Percentiles rank a stretch among this genome's conserved stretches.
Evolutionary conservation across 2,888 invertebrate genomes (phyloP).

Genomic region (Tanypteryx hageni): DNA sequence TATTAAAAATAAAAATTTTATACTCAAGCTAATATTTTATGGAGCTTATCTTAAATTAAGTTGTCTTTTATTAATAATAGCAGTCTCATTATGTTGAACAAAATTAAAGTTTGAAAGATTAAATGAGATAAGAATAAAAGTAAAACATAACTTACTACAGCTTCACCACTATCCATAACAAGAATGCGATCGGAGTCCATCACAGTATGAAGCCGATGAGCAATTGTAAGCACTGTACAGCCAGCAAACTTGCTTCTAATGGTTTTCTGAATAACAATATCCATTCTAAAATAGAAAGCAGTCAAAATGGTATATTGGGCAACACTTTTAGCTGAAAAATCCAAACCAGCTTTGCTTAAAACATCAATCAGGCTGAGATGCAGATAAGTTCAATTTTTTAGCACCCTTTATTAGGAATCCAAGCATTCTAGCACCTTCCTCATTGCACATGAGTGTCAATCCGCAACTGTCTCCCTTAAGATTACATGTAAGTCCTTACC

Average conservation of each 20-base stretch:
- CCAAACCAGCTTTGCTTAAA: neutral
- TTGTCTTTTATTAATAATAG: neutral
- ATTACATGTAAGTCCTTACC: too few relatives aligned
- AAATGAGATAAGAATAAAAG: neutral
- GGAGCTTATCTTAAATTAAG: neutral
- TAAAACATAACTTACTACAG: slow-evolving; percentile 68
- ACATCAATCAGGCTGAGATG: neutral
- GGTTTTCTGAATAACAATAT: slow-evolving; percentile 86
- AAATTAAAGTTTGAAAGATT: neutral
- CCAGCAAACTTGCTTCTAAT: slow-evolving; percentile 85
- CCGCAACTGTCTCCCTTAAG: too few relatives aligned
- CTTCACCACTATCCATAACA: slow-evolving; percentile 75
- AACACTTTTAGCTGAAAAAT: neutral
- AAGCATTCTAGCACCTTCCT: neutral
- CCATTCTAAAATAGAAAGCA: slow-evolving; percentile 79
- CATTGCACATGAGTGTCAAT: neutral
- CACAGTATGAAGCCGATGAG: slow-evolving; percentile 90
- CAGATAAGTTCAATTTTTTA: neutral
- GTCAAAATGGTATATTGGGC: neutral
- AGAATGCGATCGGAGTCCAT: slow-evolving; percentile 89
- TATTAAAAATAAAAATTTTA: slow-evolving; percentile 64
- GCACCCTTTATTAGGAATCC: neutral
- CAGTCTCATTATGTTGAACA: neutral
- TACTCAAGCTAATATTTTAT: slow-evolving; percentile 38
- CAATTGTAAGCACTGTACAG: slow-evolving; percentile 91